Conservation (phyloP, 2,113 vertebrate species). For the Agelaius tricolor region DNA sequence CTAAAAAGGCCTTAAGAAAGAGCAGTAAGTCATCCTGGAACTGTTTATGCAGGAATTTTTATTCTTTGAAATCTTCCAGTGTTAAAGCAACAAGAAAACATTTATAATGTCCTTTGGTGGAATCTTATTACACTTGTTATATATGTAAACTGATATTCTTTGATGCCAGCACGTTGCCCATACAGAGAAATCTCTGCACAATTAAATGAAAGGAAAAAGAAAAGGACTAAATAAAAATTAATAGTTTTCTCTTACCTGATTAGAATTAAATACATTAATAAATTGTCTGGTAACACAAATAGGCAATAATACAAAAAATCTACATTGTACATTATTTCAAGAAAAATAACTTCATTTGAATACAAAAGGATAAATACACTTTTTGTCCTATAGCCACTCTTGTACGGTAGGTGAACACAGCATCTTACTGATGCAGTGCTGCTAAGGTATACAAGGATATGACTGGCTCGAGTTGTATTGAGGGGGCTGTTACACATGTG, state of each 20-base stretch:
- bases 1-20: constrained; percentile 64
- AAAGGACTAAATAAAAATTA: constrained; percentile 72
- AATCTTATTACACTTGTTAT: constrained; percentile 94
- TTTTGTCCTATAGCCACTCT: constrained; percentile 83
- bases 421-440: constrained; percentile 71
- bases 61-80: constrained; percentile 94
- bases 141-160: constrained; percentile 98
- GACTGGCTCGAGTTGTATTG: constrained; percentile 73
- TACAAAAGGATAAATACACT: constrained; percentile 98
- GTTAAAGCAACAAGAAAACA: constrained; percentile 99
- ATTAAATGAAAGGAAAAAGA: constrained; percentile 79
- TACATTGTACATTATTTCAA: constrained; percentile 90
- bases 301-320: constrained; percentile 96
- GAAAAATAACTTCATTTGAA: constrained; percentile 97
- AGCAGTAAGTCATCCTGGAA: constrained; percentile 63
- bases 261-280: constrained; percentile 83
- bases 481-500: constrained; percentile 87
- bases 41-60: constrained; percentile 81
- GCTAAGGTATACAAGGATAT: constrained; percentile 80
- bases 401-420: constrained; percentile 77
- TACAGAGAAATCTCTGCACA: constrained; percentile 93
- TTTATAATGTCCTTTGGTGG: constrained; percentile 99
- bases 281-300: constrained; percentile 92
- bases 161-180: constrained; percentile 96
- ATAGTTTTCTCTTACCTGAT: constrained; percentile 74